phyloP scores from a whole-genome alignment of 2,113 vertebrate species.

The Nanger granti region DNA sequence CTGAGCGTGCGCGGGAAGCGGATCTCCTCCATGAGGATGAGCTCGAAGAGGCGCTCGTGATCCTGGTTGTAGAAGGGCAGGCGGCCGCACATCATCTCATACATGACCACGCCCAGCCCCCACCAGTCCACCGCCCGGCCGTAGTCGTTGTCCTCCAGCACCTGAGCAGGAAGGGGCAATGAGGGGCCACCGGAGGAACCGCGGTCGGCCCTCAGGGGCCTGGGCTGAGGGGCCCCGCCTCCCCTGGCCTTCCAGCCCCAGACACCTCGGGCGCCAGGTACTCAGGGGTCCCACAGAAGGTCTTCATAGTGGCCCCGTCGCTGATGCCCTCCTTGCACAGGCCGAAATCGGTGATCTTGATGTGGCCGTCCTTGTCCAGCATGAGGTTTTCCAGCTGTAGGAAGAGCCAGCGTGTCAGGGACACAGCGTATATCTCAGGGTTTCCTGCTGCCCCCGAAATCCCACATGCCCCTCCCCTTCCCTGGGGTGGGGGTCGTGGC shows the following conservation, averaged over 20 bases:
- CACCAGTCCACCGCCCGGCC: conserved; percentile 95
- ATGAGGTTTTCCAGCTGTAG: conserved; percentile 94
- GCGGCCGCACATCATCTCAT: conserved; percentile 94
- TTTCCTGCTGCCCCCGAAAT: accelerated
- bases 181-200: neutral
- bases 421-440: accelerated
- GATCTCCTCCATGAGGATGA: conserved; percentile 95
- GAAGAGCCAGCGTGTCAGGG: neutral
- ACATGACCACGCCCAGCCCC: conserved; percentile 95
- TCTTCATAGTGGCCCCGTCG: conserved; percentile 94
- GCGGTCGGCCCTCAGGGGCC: neutral
- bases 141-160: conserved; percentile 94
- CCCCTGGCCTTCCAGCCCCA: neutral
- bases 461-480: neutral
- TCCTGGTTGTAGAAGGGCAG: conserved; percentile 97
- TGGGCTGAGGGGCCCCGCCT: neutral
- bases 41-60: conserved; percentile 94
- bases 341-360: conserved; percentile 96
- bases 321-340: conserved; percentile 94
- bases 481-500: neutral
- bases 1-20: conserved; percentile 90
- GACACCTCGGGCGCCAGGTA: conserved; percentile 93
- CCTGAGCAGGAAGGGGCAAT: conserved; percentile 73
- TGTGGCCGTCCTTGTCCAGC: conserved; percentile 96
- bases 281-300: conserved; percentile 94